Percentiles rank a stretch among this genome's conserved stretches.
phyloP scores from a whole-genome alignment of 2,797 vertebrate genomes.

The Diceros bicornis region DNA sequence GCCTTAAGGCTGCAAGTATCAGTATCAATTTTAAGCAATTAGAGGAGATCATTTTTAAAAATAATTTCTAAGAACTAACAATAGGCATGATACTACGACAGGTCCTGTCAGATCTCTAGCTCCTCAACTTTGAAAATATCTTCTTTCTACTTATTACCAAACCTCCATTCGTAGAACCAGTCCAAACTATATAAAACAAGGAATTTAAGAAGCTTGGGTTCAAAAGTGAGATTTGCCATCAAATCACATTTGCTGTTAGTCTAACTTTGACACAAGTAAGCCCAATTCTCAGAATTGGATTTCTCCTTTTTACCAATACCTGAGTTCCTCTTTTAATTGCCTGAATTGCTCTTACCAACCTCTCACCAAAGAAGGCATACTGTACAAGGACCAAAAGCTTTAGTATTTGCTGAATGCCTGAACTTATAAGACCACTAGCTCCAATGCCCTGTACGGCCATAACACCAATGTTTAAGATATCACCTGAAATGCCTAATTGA shows the following conservation, averaged over 20 bases:
- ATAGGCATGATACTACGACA: not conserved
- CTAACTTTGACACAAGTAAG: not conserved
- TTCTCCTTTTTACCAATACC: not conserved
- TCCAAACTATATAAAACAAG: not conserved
- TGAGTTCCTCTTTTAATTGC: not conserved
- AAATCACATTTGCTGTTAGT: not conserved
- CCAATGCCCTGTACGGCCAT: not conserved
- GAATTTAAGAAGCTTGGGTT: conserved; percentile 42
- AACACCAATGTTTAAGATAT: conserved; percentile 31
- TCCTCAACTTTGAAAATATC: not conserved
- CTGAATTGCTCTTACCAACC: not conserved
- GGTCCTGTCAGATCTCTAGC: not conserved
- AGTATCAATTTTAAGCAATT: not conserved
- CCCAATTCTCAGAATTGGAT: not conserved
- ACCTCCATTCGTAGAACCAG: not conserved
- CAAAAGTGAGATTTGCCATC: not conserved
- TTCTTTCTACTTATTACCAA: conserved; percentile 51
- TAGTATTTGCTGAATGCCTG: not conserved
- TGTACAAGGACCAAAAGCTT: not conserved
- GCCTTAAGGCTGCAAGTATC: not conserved
- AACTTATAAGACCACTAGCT: not conserved
- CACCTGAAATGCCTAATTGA: conserved; percentile 35
- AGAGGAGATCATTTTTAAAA: not conserved
- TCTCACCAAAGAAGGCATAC: conserved; percentile 33
- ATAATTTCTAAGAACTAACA: conserved; percentile 24